Percentiles rank a stretch among this genome's conserved stretches.
These are phyloP conservation scores for Tokudaia tokunoshimensis DNA, from an alignment of 2,797 vertebrate genomes.

Conservation along the genomic window DNA sequence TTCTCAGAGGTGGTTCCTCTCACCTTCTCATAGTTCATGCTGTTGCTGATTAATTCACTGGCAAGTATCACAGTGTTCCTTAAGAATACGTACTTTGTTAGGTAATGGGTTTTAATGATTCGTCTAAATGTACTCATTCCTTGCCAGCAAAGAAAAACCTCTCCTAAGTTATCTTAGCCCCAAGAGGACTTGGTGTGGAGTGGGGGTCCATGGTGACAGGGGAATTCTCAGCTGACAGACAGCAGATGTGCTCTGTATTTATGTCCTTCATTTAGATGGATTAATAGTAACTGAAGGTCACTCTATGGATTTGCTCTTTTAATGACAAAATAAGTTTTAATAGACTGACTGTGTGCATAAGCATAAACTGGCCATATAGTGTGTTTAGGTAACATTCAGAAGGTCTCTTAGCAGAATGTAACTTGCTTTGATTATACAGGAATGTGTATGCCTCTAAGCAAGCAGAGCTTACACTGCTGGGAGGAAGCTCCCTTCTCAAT, in stretches of 20 bases:
- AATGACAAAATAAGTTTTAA: conserved; percentile 76
- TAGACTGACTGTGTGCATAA: conserved; percentile 51
- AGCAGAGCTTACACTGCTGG: background rate
- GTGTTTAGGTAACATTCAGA: background rate
- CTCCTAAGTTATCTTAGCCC: conserved; percentile 63
- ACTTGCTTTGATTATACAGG: conserved; percentile 4
- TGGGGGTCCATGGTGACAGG: background rate
- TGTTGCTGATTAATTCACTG: conserved; percentile 79
- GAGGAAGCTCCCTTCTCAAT: background rate
- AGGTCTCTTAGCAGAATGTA: background rate
- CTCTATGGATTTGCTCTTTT: conserved; percentile 65
- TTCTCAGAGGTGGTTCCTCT: conserved; percentile 68
- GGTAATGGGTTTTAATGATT: conserved; percentile 84
- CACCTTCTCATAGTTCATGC: conserved; percentile 69
- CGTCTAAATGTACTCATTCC: conserved; percentile 74
- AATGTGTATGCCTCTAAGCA: background rate
- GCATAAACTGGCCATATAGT: background rate
- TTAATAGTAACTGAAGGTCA: conserved; percentile 80
- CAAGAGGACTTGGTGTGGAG: conserved; percentile 53
- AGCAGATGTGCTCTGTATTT: conserved; percentile 72
- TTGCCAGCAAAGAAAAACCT: conserved; percentile 49
- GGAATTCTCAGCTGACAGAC: conserved; percentile 60
- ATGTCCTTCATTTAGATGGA: conserved; percentile 64
- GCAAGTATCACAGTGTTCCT: conserved; percentile 68
- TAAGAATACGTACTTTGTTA: conserved; percentile 81